phyloP scores from a whole-genome alignment of 1,140 invertebrate species.

The Habropoda laboriosa region DNA sequence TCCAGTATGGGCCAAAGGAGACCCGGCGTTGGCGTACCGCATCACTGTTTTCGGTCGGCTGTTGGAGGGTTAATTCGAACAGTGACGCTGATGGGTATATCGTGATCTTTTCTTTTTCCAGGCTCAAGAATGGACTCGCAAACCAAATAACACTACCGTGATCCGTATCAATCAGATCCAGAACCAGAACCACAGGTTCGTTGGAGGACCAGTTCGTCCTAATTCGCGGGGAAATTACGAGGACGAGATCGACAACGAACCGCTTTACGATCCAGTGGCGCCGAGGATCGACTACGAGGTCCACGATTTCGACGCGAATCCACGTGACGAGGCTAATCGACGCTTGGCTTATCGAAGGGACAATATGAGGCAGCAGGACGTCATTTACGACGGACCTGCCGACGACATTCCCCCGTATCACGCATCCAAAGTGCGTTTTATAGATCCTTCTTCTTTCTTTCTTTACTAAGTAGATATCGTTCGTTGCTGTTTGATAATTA shows the following conservation, averaged over 20 bases:
- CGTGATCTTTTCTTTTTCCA: slow-evolving; percentile 22
- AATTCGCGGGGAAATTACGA: slow-evolving; percentile 68
- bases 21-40: too few species aligned
- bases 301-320: slow-evolving; percentile 80
- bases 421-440: slow-evolving; percentile 60
- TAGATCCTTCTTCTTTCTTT: background rate
- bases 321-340: slow-evolving; percentile 76
- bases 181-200: slow-evolving; percentile 60
- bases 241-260: slow-evolving; percentile 75
- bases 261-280: slow-evolving; percentile 79
- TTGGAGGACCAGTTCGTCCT: slow-evolving; percentile 45
- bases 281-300: slow-evolving; percentile 77
- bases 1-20: too few species aligned
- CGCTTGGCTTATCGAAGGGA: slow-evolving; percentile 75
- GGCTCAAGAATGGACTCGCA: slow-evolving; percentile 78
- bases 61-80: too few species aligned
- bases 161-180: slow-evolving; percentile 78
- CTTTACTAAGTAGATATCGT: background rate
- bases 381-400: slow-evolving; percentile 68
- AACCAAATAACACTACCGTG: slow-evolving; percentile 79
- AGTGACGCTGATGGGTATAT: too few species aligned
- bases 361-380: slow-evolving; percentile 67
- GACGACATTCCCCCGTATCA: slow-evolving; percentile 66
- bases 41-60: too few species aligned
- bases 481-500: background rate